phyloP scores from a whole-genome alignment of 2,888 invertebrate species.

The Salpingus planirostris region DNA sequence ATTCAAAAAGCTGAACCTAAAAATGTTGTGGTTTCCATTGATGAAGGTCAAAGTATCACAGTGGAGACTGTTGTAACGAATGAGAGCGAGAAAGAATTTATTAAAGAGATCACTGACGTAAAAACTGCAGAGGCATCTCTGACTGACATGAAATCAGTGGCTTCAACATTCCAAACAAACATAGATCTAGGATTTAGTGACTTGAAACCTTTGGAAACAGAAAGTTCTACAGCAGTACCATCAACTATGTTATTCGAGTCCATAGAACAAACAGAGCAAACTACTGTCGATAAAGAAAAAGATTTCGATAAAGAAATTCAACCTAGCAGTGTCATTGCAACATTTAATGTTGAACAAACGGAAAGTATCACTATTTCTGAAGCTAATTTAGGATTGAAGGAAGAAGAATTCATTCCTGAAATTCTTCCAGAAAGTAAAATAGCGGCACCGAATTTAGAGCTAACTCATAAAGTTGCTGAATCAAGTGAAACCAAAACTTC shows the following conservation, averaged over 20 bases:
- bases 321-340: constrained; percentile 40
- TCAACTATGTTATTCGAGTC: constrained; percentile 36
- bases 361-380: constrained; percentile 39
- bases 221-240: constrained; percentile 20
- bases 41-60: constrained; percentile 39
- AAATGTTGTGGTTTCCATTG: constrained; percentile 37
- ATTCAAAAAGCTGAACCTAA: constrained; percentile 34
- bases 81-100: constrained; percentile 42
- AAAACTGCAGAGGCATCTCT: constrained; percentile 31
- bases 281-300: constrained; percentile 40
- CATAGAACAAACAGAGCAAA: constrained; percentile 34
- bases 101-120: constrained; percentile 30
- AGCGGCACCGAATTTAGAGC: constrained; percentile 30
- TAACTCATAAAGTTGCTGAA: constrained; percentile 39
- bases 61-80: constrained; percentile 43
- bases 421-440: constrained; percentile 31
- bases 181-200: constrained; percentile 16
- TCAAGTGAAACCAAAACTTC: constrained; percentile 25
- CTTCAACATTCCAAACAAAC: constrained; percentile 20
- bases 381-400: constrained; percentile 41
- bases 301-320: constrained; percentile 28
- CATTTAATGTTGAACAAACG: constrained; percentile 37
- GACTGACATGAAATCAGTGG: constrained; percentile 39
- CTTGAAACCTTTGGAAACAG: constrained; percentile 20
- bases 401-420: constrained; percentile 34